Evolutionary conservation across 35 echinoderm and acorn worm species (phyloP), one percentile per base, ranked within the genome.

Genomic region (Patiria miniata): DNA sequence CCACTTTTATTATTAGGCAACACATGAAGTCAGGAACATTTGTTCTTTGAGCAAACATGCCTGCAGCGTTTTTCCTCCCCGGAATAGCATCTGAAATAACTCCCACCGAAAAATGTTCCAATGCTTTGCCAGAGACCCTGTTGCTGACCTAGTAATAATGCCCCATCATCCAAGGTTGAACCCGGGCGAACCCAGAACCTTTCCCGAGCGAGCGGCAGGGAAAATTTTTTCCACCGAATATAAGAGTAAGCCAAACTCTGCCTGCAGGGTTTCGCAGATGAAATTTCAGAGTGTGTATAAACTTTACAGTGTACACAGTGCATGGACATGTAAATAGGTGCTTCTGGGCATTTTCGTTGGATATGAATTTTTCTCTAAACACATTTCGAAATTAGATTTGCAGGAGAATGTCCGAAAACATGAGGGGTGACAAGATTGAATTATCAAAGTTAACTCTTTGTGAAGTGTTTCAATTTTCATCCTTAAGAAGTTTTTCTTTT

Each of bases 21-120:
- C 26, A 73, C 65, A 73, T 73, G 65, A 73, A 73, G 65, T 73
- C 65, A 73, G 65, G 34, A 73, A 73, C 65, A 73, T 73, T 73
- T 73, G 65, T 34, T 73, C 23, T 34, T 26, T 73, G 65, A 34
- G 29, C 65, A 73, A 73, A 73, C 65, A 73, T 26, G 65, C 65
- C 65, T 15, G 7, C 10, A 34, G 65, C 65, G 26, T 32, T 73
- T 26, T 73, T 73, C 65, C 34, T 2, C 65, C 65, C 34, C 65
- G 34, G 29, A 73, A 73, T 73, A 73, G 65, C 65, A 32, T 34
- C 65, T 73, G 65, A 73, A 73, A 73, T 73, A 73, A 73, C 65
- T 73, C 26, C 65, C 26, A 28, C 65, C 42, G 29, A 73, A 73
- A 73, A 73, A 26, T 26, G 23, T 73, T 34, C 65, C 65, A 32